A percentile compares a stretch with the other conserved stretches of the same genome.
Evolutionary conservation across 1,140 invertebrate genomes (phyloP).

Genomic region (Zaprionus capensis): DNA sequence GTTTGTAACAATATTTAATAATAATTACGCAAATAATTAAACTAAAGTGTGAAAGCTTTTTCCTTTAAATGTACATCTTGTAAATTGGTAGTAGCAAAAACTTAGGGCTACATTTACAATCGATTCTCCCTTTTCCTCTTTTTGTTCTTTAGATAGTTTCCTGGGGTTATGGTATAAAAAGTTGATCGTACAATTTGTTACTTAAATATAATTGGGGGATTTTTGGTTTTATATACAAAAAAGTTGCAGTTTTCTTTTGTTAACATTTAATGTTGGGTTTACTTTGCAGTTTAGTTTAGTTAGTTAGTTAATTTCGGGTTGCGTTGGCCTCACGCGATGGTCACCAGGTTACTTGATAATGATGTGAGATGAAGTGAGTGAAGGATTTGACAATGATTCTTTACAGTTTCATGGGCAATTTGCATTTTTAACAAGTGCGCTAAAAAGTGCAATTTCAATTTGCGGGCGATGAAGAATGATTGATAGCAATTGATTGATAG

Average conservation of each 20-base stretch:
- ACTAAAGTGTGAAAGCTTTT: constrained; percentile 82
- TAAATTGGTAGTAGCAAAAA: constrained; percentile 82
- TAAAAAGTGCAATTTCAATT: constrained; percentile 81
- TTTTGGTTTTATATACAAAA: constrained; percentile 67
- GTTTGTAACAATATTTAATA: constrained; percentile 80
- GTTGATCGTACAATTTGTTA: constrained; percentile 50
- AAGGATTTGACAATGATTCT: not conserved
- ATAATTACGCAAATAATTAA: constrained; percentile 81
- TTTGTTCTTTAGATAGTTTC: constrained; percentile 25
- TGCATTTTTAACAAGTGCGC: constrained; percentile 84
- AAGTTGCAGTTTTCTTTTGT: constrained; percentile 22
- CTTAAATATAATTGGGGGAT: constrained; percentile 60
- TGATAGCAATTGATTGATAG: constrained; percentile 9
- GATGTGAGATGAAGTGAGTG: not conserved
- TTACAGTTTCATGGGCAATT: constrained; percentile 47
- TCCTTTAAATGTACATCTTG: constrained; percentile 79
- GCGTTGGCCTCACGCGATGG: constrained; percentile 20
- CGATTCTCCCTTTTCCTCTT: constrained; percentile 24
- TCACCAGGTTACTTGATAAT: not conserved
- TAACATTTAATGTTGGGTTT: constrained; percentile 72
- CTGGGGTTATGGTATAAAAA: constrained; percentile 66
- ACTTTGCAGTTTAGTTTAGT: not conserved
- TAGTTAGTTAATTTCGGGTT: constrained; percentile 26
- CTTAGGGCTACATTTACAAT: constrained; percentile 78
- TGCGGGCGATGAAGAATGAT: not conserved